These are phyloP conservation scores for Latrodectus geometricus DNA, from an alignment of 1,140 invertebrate genomes.

Conservation along the genomic window DNA sequence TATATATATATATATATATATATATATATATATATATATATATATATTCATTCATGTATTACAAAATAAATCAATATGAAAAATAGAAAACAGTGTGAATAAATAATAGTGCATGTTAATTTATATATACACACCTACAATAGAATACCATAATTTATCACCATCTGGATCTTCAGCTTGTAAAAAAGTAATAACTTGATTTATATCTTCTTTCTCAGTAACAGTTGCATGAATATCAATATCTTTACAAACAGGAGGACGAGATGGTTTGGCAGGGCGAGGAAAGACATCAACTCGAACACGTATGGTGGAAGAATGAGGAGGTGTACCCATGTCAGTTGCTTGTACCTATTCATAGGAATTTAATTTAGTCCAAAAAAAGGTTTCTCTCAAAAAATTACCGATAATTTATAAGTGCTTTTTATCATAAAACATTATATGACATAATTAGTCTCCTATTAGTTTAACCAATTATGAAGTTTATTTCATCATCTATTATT, in stretches of 20 bases:
- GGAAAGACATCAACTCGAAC: constrained; percentile 72
- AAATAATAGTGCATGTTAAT: too few relatives aligned
- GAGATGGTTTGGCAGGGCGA: constrained; percentile 69
- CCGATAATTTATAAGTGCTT: too few relatives aligned
- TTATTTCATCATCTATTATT: too few relatives aligned
- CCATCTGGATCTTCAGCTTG: constrained; percentile 85
- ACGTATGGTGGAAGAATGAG: constrained; percentile 72
- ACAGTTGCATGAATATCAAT: constrained; percentile 77
- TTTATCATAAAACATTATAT: too few relatives aligned
- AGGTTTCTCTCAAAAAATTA: too few relatives aligned
- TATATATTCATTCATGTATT: too few relatives aligned
- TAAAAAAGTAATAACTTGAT: constrained; percentile 83
- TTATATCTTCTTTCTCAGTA: constrained; percentile 86
- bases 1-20: too few relatives aligned
- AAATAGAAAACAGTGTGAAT: too few relatives aligned
- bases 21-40: too few relatives aligned
- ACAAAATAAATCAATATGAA: too few relatives aligned
- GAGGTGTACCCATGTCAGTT: constrained; percentile 76
- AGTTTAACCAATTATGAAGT: too few relatives aligned
- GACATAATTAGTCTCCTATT: too few relatives aligned
- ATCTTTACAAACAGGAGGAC: constrained; percentile 77
- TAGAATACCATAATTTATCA: constrained; percentile 89
- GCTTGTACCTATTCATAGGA: constrained; percentile 77
- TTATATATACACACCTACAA: constrained; percentile 77
- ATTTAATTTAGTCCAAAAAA: background rate